Conservation (phyloP, 2,888 invertebrate species). For the Pseudeuparius sepicola region DNA sequence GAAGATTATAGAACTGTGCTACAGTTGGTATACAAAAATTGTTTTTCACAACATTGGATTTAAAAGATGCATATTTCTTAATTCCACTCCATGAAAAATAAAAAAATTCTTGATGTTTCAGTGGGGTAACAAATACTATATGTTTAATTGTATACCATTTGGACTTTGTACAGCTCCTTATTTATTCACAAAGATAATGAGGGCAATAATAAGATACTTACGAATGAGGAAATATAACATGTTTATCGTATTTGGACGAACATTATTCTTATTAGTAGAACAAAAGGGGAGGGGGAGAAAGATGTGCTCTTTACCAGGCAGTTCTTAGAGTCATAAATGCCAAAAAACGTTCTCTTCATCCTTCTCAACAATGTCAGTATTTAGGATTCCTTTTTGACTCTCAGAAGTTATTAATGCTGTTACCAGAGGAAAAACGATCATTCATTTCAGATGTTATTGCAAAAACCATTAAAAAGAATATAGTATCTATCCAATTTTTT, state of each 20-base stretch:
- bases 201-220: constrained; percentile 18
- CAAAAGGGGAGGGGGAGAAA: constrained; percentile 8
- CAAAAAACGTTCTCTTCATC: constrained; percentile 17
- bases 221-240: constrained; percentile 18
- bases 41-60: constrained; percentile 2
- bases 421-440: too few species aligned
- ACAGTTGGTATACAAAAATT: constrained; percentile 19
- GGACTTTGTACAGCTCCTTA: constrained; percentile 23
- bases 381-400: constrained; percentile 21
- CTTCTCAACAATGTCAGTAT: constrained; percentile 17
- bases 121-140: constrained; percentile 17
- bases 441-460: too few species aligned
- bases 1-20: constrained; percentile 24
- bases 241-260: constrained; percentile 22
- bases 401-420: too few species aligned
- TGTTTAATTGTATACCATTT: constrained; percentile 24
- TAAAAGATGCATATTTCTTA: constrained; percentile 15
- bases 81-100: constrained; percentile 19
- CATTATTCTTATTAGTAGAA: constrained; percentile 18
- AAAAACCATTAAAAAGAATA: constrained; percentile 10
- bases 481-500: constrained; percentile 12
- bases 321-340: constrained; percentile 19
- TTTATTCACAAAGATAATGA: constrained; percentile 26
- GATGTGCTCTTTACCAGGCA: constrained; percentile 1
- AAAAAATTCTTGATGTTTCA: constrained; percentile 21